These are phyloP conservation scores for Drosophila anomalata DNA, from an alignment of 2,888 invertebrate genomes.

Conservation along the genomic window DNA sequence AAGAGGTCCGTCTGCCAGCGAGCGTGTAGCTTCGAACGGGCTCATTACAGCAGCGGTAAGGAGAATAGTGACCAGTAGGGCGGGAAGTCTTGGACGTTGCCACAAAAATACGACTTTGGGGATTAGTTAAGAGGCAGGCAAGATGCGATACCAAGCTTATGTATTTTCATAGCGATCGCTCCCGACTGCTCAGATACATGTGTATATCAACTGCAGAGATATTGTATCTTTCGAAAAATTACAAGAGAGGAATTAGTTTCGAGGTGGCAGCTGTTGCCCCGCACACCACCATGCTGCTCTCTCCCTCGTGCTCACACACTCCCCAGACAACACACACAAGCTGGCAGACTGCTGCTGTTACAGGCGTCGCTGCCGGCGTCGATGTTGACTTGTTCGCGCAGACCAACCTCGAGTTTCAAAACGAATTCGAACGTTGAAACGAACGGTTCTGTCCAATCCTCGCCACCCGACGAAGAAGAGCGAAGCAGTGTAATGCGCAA, in stretches of 20 bases:
- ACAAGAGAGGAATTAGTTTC: constrained; percentile 17
- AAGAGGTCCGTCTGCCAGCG: not conserved
- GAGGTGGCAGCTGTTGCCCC: constrained; percentile 31
- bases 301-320: constrained; percentile 5
- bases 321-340: constrained; percentile 2
- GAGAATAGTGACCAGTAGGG: not conserved
- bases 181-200: too few species aligned
- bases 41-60: not conserved
- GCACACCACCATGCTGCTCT: constrained; percentile 11
- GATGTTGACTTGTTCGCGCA: constrained; percentile 56
- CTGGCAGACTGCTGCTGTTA: constrained; percentile 22
- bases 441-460: constrained; percentile 65
- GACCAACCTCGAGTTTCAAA: constrained; percentile 59
- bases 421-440: constrained; percentile 69
- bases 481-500: constrained; percentile 55
- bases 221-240: too few species aligned
- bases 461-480: constrained; percentile 32
- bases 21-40: not conserved
- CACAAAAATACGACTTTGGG: too few species aligned
- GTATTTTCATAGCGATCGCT: too few species aligned
- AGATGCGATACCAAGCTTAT: too few species aligned
- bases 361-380: constrained; percentile 34
- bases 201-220: too few species aligned
- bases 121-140: too few species aligned
- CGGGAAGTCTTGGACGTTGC: too few species aligned